Evolutionary conservation across 2,797 vertebrate genomes (phyloP).

Genomic region (Spinus pinus): DNA sequence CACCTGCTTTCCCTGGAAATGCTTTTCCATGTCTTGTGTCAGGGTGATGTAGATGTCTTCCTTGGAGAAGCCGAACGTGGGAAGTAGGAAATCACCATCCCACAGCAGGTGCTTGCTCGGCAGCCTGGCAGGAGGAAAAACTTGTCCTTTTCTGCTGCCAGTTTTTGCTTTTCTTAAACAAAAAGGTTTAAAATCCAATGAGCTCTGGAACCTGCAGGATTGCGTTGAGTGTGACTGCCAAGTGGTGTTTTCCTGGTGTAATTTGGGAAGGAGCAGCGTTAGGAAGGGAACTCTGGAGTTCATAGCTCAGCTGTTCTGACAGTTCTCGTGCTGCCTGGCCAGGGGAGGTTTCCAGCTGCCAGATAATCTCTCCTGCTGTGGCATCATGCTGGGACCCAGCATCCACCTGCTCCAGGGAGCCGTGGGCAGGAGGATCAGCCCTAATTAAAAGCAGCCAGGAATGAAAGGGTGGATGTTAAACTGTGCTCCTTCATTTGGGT

Average conservation of each 20-base stretch:
- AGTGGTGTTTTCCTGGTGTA: background rate
- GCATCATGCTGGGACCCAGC: rapidly evolving
- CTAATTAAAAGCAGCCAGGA: conserved; percentile 47
- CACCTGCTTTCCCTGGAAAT: background rate
- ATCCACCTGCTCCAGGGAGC: background rate
- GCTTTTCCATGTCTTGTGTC: background rate
- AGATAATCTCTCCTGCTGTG: background rate
- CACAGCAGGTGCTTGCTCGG: rapidly evolving
- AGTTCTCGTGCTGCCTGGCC: rapidly evolving
- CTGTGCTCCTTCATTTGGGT: conserved; percentile 17
- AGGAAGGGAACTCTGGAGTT: background rate
- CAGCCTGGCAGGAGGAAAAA: background rate
- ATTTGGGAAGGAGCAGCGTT: background rate
- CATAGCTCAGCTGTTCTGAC: background rate
- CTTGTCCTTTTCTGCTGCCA: background rate
- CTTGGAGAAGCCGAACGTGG: rapidly evolving
- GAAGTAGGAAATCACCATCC: background rate
- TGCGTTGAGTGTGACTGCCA: rapidly evolving
- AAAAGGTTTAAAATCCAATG: background rate
- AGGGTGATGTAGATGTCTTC: background rate
- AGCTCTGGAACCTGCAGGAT: background rate
- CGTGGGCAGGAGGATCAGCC: background rate
- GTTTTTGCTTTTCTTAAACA: background rate
- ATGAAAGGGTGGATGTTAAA: conserved; percentile 41
- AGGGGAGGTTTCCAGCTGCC: background rate